These are phyloP conservation scores for Planiliza haematocheilus DNA, from an alignment of 2,113 vertebrate species.

Conservation along the genomic window DNA sequence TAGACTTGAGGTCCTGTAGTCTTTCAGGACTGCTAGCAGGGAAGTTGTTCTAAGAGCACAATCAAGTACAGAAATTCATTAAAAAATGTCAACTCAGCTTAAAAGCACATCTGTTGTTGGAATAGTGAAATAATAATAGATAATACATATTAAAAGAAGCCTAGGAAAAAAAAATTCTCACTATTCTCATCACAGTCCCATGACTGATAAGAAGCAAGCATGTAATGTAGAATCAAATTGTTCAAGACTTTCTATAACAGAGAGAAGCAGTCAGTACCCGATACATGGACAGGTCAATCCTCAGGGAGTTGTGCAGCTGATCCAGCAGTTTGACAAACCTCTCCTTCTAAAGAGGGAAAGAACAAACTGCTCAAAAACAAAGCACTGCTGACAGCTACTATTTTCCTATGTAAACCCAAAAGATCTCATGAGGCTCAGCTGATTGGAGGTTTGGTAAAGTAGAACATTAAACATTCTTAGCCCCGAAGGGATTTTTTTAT, in stretches of 20 bases:
- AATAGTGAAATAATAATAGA: not conserved
- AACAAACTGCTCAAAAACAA: constrained; percentile 42
- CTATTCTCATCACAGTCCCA: not conserved
- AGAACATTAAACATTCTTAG: constrained; percentile 18
- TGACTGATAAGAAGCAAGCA: constrained; percentile 3
- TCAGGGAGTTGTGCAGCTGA: constrained; percentile 96
- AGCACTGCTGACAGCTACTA: constrained; percentile 6
- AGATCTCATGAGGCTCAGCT: constrained; percentile 24
- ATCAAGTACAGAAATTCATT: constrained; percentile 17
- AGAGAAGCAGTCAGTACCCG: constrained; percentile 83
- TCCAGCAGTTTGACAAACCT: constrained; percentile 97
- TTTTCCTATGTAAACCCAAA: constrained; percentile 31
- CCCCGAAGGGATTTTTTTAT: not conserved
- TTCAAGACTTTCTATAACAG: not conserved
- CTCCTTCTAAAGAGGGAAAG: constrained; percentile 87
- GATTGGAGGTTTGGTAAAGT: constrained; percentile 28
- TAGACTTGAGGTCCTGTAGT: constrained; percentile 97
- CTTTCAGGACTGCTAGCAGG: constrained; percentile 97
- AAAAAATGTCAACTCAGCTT: not conserved
- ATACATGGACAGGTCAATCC: constrained; percentile 99
- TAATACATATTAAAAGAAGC: not conserved
- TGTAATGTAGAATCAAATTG: too few species aligned
- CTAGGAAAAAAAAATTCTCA: not conserved
- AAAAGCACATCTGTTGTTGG: not conserved
- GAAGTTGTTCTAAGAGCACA: constrained; percentile 91